Evolutionary conservation across 2,113 vertebrate genomes (phyloP), one percentile per base, ranked within the genome.

Genomic region (Rhineura floridana): DNA sequence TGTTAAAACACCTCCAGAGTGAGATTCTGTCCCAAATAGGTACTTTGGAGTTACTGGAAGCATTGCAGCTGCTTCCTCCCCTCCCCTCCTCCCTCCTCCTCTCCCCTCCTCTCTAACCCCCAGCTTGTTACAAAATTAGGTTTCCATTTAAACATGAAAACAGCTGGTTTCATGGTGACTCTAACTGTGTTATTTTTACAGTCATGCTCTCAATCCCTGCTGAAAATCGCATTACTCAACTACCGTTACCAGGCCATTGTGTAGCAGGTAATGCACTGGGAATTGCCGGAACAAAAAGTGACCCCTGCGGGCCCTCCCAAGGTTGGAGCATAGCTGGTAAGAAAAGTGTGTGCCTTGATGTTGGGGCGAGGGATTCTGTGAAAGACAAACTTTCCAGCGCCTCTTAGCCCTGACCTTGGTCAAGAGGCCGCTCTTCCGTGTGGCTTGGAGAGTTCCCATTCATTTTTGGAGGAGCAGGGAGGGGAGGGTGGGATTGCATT

Each of bases 131-230:
- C 86, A 91, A 90, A 90, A 82, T 95, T 93, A 94, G 90, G 90
- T 95, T 94, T 91, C 89, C 91, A 92, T 94, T 94, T 94, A 92
- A 92, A 91, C 9, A 0, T 91, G 92, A 90, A 93, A 95, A 92
- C 93, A 94, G 92, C 93, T 93, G 94, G 92, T 94, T 94, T 96
- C 95, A 93, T 48, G 92, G 92, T 93, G 75, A 82, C 85, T 95
- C 88, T 92, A 62, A 81, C 91, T 93, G 92, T 90, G 86, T 92
- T 94, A 92, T 93, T 95, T 91, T 91, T 93, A 94, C 85, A 93
- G 92, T 93, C 95, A 93, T 80, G 87, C 90, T 85, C 84, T 86
- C 90, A 93, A 81, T 92, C 79, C 81, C 91, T 75, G 84, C 89
- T 93, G 92, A 89, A 95, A 94, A 86, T 86, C 17, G 0, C 5